Evolutionary conservation across 2,113 vertebrate species (phyloP), one percentile per base, ranked within the genome.

Genomic region (Callipepla californica): DNA sequence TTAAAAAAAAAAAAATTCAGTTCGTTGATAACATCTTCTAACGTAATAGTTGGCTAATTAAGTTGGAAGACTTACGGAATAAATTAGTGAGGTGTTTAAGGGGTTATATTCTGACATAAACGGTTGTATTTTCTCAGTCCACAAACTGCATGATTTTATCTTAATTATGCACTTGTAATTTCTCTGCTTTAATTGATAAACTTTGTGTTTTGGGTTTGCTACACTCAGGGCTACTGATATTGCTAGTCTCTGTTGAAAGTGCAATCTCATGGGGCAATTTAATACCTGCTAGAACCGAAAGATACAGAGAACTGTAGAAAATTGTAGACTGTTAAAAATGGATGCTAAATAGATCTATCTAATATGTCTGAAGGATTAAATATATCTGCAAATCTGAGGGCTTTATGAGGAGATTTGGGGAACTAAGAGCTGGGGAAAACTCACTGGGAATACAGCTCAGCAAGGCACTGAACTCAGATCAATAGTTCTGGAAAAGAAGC

Each of bases 131-230:
- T n/a, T 90, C 51, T 91, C 61, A 77, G 58, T 55, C 40, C 58
- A 65, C 81, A 45, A 96, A 88, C 28, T 65, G 51, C 69, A 76
- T 92, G 44, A 88, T 96, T 97, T 85, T 45, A 38, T 94, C 63
- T 95, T 95, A 96, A 95, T 87, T 94, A 80, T 89, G 26, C 17
- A 28, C 17, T 94, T 66, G 93, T 97, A 95, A 95, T 97, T 97
- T 89, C 78, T 95, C 55, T 95, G 87, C 72, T 40, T 50, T 95
- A 93, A 95, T 94, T 97, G 96, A 96, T 90, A 97, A 96, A 77
- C 42, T 62, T 40, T 62, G 14, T 94, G 59, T 96, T 95, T 96
- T 80, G 90, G 74, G 74, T 80, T 69, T 94, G 57, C 34, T 96
- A 5, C 97, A 95, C 83, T 96, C 85, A 90, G 61, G 69, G 26